Conservation (phyloP, 1,140 invertebrate species). For the Drosophila murphyi region DNA sequence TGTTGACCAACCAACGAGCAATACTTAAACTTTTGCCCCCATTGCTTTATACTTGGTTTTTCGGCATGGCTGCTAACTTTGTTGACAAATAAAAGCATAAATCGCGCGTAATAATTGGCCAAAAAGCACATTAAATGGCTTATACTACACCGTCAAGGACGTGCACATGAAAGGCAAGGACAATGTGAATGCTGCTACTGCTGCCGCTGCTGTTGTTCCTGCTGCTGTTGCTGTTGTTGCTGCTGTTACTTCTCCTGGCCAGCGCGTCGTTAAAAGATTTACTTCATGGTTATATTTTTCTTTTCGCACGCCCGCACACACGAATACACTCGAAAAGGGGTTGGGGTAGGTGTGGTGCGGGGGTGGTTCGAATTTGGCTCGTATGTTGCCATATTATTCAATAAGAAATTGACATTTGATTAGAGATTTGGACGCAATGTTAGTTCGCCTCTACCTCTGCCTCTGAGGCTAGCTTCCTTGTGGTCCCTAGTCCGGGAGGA, state of each 20-base stretch:
- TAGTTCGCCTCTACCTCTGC: neutral
- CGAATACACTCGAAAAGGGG: neutral
- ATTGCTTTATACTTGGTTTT: neutral
- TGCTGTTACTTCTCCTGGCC: neutral
- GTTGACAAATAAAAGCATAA: conserved; percentile 82
- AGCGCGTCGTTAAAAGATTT: conserved; percentile 75
- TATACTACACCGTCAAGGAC: conserved; percentile 49
- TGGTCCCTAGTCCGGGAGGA: neutral
- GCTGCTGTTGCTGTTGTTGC: neutral
- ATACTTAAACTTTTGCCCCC: neutral
- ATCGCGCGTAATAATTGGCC: conserved; percentile 82
- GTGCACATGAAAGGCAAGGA: conserved; percentile 10
- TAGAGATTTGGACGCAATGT: conserved; percentile 58
- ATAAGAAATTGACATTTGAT: conserved; percentile 82
- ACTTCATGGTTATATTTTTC: conserved; percentile 55
- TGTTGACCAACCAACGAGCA: conserved; percentile 47
- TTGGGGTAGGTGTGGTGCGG: too few relatives aligned
- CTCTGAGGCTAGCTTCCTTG: neutral
- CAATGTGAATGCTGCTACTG: conserved; percentile 24
- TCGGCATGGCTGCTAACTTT: conserved; percentile 34
- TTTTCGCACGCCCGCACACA: conserved; percentile 54
- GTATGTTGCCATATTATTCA: conserved; percentile 69
- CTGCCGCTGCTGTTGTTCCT: too few relatives aligned
- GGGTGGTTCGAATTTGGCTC: conserved; percentile 28
- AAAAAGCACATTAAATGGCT: conserved; percentile 80